A percentile compares a stretch with the other conserved stretches of the same genome.
Conservation (phyloP, 2,888 invertebrate species). For the Holacanthella duospinosa region DNA sequence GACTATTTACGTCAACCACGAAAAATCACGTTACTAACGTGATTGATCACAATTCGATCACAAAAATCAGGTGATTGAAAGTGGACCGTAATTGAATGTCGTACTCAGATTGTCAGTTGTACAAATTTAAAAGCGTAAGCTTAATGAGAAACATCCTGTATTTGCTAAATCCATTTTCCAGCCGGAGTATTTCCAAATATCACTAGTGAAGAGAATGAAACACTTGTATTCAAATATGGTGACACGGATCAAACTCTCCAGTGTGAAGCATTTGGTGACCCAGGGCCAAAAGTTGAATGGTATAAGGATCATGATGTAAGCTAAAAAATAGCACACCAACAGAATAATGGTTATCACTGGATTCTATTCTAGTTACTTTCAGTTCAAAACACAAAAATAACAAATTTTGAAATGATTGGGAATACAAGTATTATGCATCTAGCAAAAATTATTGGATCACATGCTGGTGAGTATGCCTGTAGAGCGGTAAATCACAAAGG, state of each 20-base stretch:
- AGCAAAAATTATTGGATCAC: neutral
- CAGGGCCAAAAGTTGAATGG: neutral
- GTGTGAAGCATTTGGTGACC: conserved; percentile 1
- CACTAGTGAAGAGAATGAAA: neutral
- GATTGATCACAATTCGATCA: too few species aligned
- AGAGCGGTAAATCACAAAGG: neutral
- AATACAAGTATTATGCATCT: neutral
- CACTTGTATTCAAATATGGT: neutral
- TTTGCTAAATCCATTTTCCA: neutral
- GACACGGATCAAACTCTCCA: neutral
- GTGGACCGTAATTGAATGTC: too few species aligned
- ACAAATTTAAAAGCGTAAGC: neutral
- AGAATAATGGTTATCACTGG: neutral
- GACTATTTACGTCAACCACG: too few species aligned
- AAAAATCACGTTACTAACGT: too few species aligned
- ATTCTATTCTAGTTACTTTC: neutral
- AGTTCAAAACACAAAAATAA: neutral
- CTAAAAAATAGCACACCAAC: neutral
- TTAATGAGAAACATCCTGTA: neutral
- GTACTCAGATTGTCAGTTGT: too few species aligned
- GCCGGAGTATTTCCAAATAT: neutral
- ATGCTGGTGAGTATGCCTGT: neutral
- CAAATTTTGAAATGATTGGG: neutral
- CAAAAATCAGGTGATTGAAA: too few species aligned
- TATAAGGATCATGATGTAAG: neutral